Evolutionary conservation across 2,888 invertebrate genomes (phyloP).

Genomic region (Agonum fuliginosum): DNA sequence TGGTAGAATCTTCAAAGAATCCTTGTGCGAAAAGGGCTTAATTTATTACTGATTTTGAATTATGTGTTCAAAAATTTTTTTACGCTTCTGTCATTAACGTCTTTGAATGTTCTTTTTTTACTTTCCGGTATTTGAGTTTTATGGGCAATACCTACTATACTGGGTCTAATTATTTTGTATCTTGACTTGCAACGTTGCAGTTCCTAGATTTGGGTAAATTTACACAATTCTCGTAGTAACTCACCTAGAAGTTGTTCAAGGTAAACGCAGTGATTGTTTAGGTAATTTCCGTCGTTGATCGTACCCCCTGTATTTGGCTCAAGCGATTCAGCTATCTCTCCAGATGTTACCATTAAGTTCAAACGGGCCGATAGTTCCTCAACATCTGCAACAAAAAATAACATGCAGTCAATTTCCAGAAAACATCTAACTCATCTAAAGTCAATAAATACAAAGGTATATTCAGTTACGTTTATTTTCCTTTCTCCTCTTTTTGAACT

Average conservation of each 20-base stretch:
- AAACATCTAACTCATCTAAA: not conserved
- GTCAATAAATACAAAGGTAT: constrained; percentile 37
- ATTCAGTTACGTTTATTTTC: constrained; percentile 37
- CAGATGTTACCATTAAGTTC: constrained; percentile 78
- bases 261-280: constrained; percentile 75
- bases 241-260: constrained; percentile 74
- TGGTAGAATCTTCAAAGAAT: too few species aligned
- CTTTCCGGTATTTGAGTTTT: too few species aligned
- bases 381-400: constrained; percentile 76
- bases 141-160: too few species aligned
- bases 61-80: too few species aligned
- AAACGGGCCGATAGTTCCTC: constrained; percentile 82
- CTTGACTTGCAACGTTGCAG: too few species aligned
- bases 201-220: too few species aligned
- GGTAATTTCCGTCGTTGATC: constrained; percentile 73
- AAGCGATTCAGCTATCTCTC: constrained; percentile 72
- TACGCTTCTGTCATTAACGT: too few species aligned
- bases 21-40: too few species aligned
- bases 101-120: too few species aligned
- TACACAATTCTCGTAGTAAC: too few species aligned
- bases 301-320: constrained; percentile 71
- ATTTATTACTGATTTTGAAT: too few species aligned
- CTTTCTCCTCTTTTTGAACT: constrained; percentile 3
- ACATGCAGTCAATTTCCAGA: constrained; percentile 10
- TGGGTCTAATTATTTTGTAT: too few species aligned